These are phyloP conservation scores for Eclectus roratus DNA, from an alignment of 2,113 vertebrate genomes.

Conservation along the genomic window DNA sequence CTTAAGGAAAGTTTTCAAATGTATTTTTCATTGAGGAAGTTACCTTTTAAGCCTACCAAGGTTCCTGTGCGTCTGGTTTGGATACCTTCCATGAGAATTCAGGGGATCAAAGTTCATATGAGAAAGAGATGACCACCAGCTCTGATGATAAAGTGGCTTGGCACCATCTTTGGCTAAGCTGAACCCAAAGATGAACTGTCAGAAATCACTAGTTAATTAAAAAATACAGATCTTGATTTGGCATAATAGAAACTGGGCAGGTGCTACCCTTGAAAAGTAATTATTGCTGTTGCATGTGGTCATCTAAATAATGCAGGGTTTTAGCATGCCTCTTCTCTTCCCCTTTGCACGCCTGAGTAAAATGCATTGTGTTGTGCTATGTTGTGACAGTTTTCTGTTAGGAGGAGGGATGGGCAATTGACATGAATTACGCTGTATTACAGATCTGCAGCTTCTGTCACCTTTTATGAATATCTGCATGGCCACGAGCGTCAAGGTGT, in stretches of 20 bases:
- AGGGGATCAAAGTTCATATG: background rate
- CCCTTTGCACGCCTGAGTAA: background rate
- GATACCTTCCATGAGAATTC: background rate
- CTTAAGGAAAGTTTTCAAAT: background rate
- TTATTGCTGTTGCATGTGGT: background rate
- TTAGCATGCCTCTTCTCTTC: background rate
- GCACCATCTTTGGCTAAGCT: background rate
- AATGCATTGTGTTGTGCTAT: background rate
- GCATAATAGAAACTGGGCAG: background rate
- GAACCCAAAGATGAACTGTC: background rate
- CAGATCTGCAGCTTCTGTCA: background rate
- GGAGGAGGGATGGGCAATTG: background rate
- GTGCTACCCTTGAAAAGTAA: background rate
- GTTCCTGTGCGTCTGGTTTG: background rate
- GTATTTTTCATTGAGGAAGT: background rate
- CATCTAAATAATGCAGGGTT: background rate
- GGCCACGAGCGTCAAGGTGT: background rate
- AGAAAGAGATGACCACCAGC: background rate
- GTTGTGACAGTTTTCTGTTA: background rate
- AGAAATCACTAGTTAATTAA: background rate
- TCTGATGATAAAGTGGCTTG: background rate
- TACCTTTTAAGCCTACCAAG: background rate
- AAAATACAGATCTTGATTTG: background rate
- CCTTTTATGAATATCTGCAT: background rate
- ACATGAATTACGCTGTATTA: background rate